Base-by-base conservation (phyloP, 2,888 invertebrate species). In the Hyalella azteca region DNA sequence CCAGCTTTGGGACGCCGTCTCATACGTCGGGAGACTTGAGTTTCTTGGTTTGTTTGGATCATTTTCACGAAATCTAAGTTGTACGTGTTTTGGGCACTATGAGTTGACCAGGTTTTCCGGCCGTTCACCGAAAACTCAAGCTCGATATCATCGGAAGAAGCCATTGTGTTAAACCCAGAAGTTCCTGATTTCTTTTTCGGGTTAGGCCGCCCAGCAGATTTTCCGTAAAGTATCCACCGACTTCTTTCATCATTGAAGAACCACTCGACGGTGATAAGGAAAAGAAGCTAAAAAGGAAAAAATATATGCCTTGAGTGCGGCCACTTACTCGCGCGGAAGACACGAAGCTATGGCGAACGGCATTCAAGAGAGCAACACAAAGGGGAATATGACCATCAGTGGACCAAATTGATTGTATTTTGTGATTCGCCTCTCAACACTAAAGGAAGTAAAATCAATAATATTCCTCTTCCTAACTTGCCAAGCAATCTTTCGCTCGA, bases 41-140 rank as follows among this genome's bases (percentile, higher is more conserved):
- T 81, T 2, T 59, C 50, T 60, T 60, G 79, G 73, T 82, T 82
- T 15, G 80, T 80, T 29, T 82, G 82, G 11, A 15, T 54, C 80
- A 82, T 80, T 13, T 78, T 73, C 13, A 15, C 49, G 11, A 81
- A 54, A 40, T 82, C 60, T n/a, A 82, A 36, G 5, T 36, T n/a
- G 59, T 79, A 82, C 19, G 32, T 32, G 36, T 36, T 36, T 5
- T 36, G 39, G 19, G 39, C 36, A 36, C 66, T 36, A 2, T 66
- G 36, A 2, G 19, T 66, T 22, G 36, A 36, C 66, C 32, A 36
- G 36, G n/a, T 5, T 29, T 66, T 66, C 36, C 19, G 36, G 7
- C 29, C 29, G 32, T 66, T 32, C 36, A 66, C 66, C 11, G 66
- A 32, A 7, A 36, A 22, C 19, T 32, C 36, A 36, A 4, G 19